Percentiles rank a stretch among this genome's conserved stretches.
phyloP scores from a whole-genome alignment of 37 sponge, comb jelly and placozoan species.

The Spongilla lacustris region DNA sequence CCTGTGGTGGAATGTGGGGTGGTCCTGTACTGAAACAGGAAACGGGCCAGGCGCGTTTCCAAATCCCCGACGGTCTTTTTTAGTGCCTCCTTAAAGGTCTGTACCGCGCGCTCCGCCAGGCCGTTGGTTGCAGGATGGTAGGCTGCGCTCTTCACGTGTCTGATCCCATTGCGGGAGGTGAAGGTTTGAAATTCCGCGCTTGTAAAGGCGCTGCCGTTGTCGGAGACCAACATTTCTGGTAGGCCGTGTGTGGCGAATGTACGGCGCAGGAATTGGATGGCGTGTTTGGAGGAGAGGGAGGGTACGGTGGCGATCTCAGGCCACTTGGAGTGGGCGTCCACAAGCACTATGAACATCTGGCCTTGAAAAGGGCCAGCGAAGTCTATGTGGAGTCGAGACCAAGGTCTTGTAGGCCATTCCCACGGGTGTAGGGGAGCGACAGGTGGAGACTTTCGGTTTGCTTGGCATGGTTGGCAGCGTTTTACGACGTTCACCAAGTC shows the following conservation, averaged over 20 bases:
- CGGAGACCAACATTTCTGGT: constrained; percentile 11
- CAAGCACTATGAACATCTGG: constrained; percentile 22
- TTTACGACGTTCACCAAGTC: constrained; percentile 1
- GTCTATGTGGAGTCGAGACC: constrained; percentile 13
- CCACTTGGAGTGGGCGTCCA: constrained; percentile 39
- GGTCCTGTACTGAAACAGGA: constrained; percentile 32
- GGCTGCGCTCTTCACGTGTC: constrained; percentile 8
- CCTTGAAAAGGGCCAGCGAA: constrained; percentile 4
- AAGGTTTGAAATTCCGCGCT: constrained; percentile 18
- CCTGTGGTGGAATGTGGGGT: constrained; percentile 33
- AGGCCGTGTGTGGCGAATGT: constrained; percentile 33
- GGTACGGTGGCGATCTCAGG: background rate
- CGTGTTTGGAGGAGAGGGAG: background rate
- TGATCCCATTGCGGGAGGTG: constrained; percentile 9
- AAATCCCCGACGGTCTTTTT: constrained; percentile 11
- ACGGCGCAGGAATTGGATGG: constrained; percentile 6
- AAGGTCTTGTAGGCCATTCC: constrained; percentile 20
- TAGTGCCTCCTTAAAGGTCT: constrained; percentile 27
- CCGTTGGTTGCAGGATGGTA: constrained; percentile 9
- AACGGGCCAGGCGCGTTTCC: constrained; percentile 14
- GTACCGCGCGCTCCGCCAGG: constrained; percentile 38
- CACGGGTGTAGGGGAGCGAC: constrained; percentile 11
- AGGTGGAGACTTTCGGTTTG: background rate
- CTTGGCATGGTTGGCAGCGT: background rate
- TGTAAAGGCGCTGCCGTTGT: constrained; percentile 9